phyloP scores from a whole-genome alignment of 2,797 vertebrate genomes.

The Hozukius guyotensis region DNA sequence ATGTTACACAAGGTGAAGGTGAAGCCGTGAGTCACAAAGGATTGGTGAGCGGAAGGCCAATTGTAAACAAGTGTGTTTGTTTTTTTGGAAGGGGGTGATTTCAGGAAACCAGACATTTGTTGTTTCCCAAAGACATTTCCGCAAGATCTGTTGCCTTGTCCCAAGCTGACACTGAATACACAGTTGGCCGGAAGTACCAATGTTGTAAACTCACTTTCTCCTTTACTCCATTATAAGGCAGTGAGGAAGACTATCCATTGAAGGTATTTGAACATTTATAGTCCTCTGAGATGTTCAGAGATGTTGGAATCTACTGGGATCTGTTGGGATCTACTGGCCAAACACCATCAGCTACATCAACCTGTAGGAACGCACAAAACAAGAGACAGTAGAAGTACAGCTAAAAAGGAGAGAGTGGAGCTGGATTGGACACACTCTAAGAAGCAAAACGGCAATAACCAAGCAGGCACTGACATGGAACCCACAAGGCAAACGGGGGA shows the following conservation, averaged over 20 bases:
- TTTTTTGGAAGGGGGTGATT: constrained; percentile 27
- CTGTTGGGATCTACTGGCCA: no score
- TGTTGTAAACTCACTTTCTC: not conserved
- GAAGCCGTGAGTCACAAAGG: constrained; percentile 35
- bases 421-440: no score
- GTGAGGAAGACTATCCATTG: not conserved
- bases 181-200: not conserved
- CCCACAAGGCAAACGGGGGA: no score
- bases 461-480: no score
- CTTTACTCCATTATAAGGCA: not conserved
- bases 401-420: no score
- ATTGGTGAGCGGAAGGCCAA: constrained; percentile 34
- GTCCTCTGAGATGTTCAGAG: not conserved
- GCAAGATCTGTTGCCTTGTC: constrained; percentile 23
- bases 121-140: constrained; percentile 13
- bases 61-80: constrained; percentile 44
- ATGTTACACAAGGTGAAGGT: constrained; percentile 55
- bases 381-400: no score
- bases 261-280: not conserved
- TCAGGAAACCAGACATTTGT: constrained; percentile 27
- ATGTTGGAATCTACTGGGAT: no score
- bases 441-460: no score
- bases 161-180: constrained; percentile 27
- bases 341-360: no score
- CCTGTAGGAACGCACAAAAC: no score